These are phyloP conservation scores for Acanthosepion esculentum DNA, from an alignment of 2,888 invertebrate genomes.

Conservation along the genomic window DNA sequence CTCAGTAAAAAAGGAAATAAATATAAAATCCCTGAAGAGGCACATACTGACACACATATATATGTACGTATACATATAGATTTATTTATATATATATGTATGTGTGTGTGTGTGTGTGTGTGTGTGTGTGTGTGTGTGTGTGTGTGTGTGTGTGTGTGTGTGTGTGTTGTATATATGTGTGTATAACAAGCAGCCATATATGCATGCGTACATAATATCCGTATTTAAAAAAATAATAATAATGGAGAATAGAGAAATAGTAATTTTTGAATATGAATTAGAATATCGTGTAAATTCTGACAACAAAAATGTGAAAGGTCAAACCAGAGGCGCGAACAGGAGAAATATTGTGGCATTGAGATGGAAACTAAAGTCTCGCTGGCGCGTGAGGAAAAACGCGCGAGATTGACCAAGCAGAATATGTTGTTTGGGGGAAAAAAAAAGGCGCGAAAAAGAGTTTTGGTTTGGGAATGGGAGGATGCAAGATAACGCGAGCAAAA, in stretches of 20 bases:
- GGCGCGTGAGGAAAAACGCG: not conserved
- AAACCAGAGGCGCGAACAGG: not conserved
- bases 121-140: too few species aligned
- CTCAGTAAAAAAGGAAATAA: too few species aligned
- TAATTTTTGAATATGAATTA: not conserved
- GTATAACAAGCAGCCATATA: too few species aligned
- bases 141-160: too few species aligned
- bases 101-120: too few species aligned
- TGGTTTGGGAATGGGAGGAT: not conserved
- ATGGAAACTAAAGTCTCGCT: constrained; percentile 13
- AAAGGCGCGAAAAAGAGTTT: not conserved
- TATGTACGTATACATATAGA: too few species aligned
- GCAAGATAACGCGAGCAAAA: not conserved
- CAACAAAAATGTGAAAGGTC: constrained; percentile 33
- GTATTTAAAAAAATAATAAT: not conserved
- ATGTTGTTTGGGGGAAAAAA: not conserved
- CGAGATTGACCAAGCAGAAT: constrained; percentile 18
- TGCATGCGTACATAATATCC: not conserved
- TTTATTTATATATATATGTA: too few species aligned
- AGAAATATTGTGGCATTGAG: not conserved
- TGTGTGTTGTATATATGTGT: too few species aligned
- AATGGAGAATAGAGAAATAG: not conserved
- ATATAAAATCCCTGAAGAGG: too few species aligned
- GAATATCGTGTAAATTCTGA: constrained; percentile 21
- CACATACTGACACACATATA: too few species aligned